Base-by-base conservation (phyloP, 2,797 vertebrate species). In the Myoxocephalus aenaeus region DNA sequence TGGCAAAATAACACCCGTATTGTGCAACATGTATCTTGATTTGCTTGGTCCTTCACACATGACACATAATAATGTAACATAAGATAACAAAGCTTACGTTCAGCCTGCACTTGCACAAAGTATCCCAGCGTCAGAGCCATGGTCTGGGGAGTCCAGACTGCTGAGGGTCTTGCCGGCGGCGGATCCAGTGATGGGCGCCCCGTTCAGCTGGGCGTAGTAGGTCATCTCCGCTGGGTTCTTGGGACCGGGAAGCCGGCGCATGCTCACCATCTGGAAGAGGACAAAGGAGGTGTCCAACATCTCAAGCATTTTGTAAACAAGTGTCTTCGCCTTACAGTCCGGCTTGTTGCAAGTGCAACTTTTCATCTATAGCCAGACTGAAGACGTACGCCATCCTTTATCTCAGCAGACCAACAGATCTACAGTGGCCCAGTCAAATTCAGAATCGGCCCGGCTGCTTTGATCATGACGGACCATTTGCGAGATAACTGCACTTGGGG, bases 41-140 rank as follows among this genome's bases (percentile, higher is more conserved):
- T 38, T 27, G 54, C 18, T 46, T 13, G 9, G 13, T 20, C 25
- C 14, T n/a, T 36, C 3, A 70, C 46, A 80, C 9, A 17, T 40
- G 13, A 58, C 11, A 22, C 14, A 59, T 25, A 11, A 51, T 2
- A 22, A 61, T 38, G 58, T 38, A 8, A 40, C 36, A 38, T 8
- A 34, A 63, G 38, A 71, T 22, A 34, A 50, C 57, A 3, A 40
- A 67, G 54, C 98, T 95, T 96, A 99, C 98, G 96, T 92, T 99
- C 97, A 74, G 98, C 98, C 92, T 99, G 98, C 32, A 98, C 93
- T 94, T 98, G 97, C 17, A 99, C 96, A 15, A 99, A 98, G 57
- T 98, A 98, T 57, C 98, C 98, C 66, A 99, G 90, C 0, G 97
- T 98, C 89, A 99, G 92, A 29, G 98, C 98, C 98, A 99, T 99